Percentiles rank a stretch among this genome's conserved stretches.
Evolutionary conservation across 2,888 invertebrate genomes (phyloP).

Genomic region (Drosophila neutralis): DNA sequence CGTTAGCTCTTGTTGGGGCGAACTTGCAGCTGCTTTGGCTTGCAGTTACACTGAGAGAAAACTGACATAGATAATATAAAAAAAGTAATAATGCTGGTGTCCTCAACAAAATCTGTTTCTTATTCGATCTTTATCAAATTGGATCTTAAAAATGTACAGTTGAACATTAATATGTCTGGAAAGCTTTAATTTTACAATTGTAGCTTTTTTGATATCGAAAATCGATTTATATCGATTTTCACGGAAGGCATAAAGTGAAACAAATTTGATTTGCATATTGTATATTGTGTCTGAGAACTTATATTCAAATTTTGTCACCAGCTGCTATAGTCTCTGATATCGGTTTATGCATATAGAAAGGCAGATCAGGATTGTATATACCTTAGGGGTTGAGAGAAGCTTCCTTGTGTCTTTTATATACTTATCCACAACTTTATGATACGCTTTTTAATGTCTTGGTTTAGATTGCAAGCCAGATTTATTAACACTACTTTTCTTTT

Average conservation of each 20-base stretch:
- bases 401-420: too few species aligned
- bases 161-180: not conserved
- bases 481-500: not conserved
- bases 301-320: not conserved
- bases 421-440: too few species aligned
- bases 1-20: slow-evolving; percentile 9
- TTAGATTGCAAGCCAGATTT: too few species aligned
- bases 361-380: too few species aligned
- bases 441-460: too few species aligned
- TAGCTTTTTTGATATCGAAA: not conserved
- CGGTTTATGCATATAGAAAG: too few species aligned
- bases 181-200: not conserved
- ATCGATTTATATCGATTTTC: too few species aligned
- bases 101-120: accelerated
- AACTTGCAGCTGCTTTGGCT: not conserved
- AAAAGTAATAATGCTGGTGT: not conserved
- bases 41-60: not conserved
- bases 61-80: not conserved
- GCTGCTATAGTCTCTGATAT: too few species aligned
- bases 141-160: accelerated
- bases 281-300: too few species aligned
- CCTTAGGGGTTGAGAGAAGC: too few species aligned
- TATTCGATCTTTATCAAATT: not conserved
- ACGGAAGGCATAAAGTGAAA: not conserved
- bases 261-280: not conserved